These are phyloP conservation scores for Eristalis intricaria DNA, from an alignment of 2,888 invertebrate species.

Conservation along the genomic window DNA sequence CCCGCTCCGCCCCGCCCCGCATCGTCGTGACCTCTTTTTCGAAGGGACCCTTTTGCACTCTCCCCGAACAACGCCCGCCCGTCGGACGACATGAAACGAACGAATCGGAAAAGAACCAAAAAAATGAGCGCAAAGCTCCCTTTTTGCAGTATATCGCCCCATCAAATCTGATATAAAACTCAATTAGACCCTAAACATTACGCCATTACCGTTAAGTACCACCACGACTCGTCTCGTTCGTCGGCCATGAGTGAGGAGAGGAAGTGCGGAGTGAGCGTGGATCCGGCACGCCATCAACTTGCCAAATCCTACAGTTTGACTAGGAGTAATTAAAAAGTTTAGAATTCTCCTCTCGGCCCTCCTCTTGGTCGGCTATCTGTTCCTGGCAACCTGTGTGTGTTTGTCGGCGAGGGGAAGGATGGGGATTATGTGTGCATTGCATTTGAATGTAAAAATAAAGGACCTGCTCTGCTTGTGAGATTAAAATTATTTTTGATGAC, in stretches of 20 bases:
- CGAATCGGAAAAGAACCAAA: too few relatives aligned
- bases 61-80: neutral
- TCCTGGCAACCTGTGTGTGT: neutral
- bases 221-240: conserved; percentile 1
- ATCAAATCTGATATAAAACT: conserved; percentile 65
- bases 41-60: neutral
- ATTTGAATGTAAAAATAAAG: conserved; percentile 22
- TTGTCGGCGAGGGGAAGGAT: too few relatives aligned
- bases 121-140: neutral
- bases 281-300: neutral
- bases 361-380: conserved; percentile 43
- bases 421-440: neutral
- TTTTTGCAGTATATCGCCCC: conserved; percentile 39
- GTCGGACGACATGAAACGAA: neutral
- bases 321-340: conserved; percentile 64
- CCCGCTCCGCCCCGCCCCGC: neutral
- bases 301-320: conserved; percentile 9
- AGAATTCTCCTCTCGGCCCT: conserved; percentile 13
- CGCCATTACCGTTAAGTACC: conserved; percentile 55
- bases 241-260: neutral
- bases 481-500: conserved; percentile 47
- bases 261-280: neutral
- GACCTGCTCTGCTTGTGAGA: conserved; percentile 12
- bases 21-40: neutral
- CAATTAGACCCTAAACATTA: conserved; percentile 62